phyloP scores from a whole-genome alignment of 2,797 vertebrate genomes.

The Todus mexicanus region DNA sequence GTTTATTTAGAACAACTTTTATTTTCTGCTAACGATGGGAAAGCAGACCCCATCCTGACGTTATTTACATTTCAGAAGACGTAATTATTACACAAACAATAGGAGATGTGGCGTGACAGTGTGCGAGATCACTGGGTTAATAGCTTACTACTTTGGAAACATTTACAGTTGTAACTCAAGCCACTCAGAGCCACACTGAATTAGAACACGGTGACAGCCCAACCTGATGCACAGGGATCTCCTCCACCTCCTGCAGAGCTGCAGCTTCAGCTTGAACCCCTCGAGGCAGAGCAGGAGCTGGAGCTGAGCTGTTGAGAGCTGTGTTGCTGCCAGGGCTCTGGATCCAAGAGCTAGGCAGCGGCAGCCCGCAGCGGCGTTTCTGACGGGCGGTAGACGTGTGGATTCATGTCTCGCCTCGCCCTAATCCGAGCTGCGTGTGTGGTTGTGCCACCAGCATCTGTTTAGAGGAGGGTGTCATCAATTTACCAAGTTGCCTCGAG shows the following conservation, averaged over 20 bases:
- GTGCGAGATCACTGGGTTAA: background rate
- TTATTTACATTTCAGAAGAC: constrained; percentile 48
- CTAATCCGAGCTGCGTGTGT: background rate
- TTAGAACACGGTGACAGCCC: background rate
- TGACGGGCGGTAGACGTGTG: background rate
- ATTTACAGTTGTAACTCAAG: background rate
- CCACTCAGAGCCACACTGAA: background rate
- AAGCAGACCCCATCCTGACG: background rate
- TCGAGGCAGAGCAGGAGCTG: background rate
- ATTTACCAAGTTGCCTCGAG: background rate
- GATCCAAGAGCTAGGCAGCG: background rate
- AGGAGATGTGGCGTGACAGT: background rate
- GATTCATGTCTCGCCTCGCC: background rate
- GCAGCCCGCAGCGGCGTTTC: background rate
- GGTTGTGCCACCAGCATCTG: background rate
- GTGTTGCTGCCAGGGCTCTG: background rate
- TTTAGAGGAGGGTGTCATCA: background rate
- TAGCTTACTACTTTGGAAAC: background rate
- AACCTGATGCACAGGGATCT: background rate
- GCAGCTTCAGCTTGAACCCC: background rate
- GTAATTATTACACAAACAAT: background rate
- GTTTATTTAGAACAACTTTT: constrained; percentile 53
- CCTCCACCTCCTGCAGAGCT: background rate
- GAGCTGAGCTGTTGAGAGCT: background rate
- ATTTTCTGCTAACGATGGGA: background rate